Base-by-base conservation (phyloP, 2,888 invertebrate genomes). In the Andrena chrysosceles region DNA sequence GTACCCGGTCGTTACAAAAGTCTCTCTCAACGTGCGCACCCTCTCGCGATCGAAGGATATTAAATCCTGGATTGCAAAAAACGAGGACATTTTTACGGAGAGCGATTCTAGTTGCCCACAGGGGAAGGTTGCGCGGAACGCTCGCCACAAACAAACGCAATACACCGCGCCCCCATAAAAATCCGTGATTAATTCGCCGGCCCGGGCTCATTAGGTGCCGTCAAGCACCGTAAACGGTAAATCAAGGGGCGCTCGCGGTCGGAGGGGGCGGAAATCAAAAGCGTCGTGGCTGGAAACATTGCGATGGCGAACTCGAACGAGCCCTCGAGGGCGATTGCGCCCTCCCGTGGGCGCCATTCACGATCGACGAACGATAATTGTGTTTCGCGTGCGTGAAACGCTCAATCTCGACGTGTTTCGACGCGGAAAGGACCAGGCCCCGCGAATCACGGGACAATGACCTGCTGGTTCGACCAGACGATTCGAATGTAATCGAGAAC, bases 401-500 rank as follows among this genome's bases (percentile, higher is more conserved):
- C 29, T 31, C 42, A 48, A 66, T 56, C 31, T 31, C 68, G 68
- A 23, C 26, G 49, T 23, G 35, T 54, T 33, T 31, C 59, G 59
- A 26, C 33, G 8, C 23, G 31, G 64, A 64, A 56, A 59, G 48
- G 23, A 56, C 29, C 49, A 31, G 13, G 66, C 49, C 59, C 20
- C 74, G 67, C 77, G 76, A 63, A 64, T 68, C 63, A 13, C 26
- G 3, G 33, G 26, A n/a, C 26, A 26, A 13, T 7, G 23, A 5
- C 56, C 56, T 13, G 3, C 42, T 16, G 42, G 13, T 1, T 13
- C 42, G 16, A 42, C n/a, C 69, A 52, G 67, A 42, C 64, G 66
- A 78, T 73, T 77, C 49, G 42, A 33, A 49, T 31, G 73, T 75
- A 77, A 76, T 73, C 67, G 84, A 52, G 64, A 59, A 48, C 49